Evolutionary conservation across 2,797 vertebrate species (phyloP), one percentile per base, ranked within the genome.

Genomic region (Protosalanx chinensis): DNA sequence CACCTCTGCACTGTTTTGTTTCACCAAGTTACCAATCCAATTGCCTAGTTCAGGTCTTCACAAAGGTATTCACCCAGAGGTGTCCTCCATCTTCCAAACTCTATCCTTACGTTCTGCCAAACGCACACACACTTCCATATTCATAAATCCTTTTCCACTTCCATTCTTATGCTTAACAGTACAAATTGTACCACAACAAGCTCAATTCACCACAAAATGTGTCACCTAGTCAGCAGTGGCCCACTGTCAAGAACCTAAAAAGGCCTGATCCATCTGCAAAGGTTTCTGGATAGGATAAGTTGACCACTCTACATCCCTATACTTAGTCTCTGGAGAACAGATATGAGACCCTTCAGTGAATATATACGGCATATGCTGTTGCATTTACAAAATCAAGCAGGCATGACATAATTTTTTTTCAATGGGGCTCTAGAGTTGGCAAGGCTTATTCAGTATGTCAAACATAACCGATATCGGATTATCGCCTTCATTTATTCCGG

Each of bases 401-500:
- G 64, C 72, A 74, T 84, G 87, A 86, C 74, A 86, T 71, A 60
- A 75, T 81, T 16, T 67, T 78, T 85, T 85, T 27, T 27, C 82
- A 79, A 78, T 75, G 82, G 82, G 79, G 77, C 75, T 88, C 81
- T 79, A 81, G 82, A 82, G 83, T 76, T 33, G 67, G 41, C 41
- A 46, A 46, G 10, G 12, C 41, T 13, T 46, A 46, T 46, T 46
- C 41, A 49, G 8, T 72, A 20, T 30, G 63, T 77, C 81, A 72
- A 60, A 75, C 23, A 27, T 27, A 27, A 71, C 60, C 81, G 85
- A 86, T 66, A 75, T 76, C 78, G 75, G 83, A 86, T 81, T 80
- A 82, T 85, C 64, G 64, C 76, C 86, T 84, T 88, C 85, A 88
- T 85, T 86, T 85, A 87, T 81, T 85, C 75, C 86, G 81, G 79